Percentiles rank a stretch among this genome's conserved stretches.
These are phyloP conservation scores for Bugulina stolonifera DNA, from an alignment of 2,888 invertebrate genomes.

Conservation along the genomic window DNA sequence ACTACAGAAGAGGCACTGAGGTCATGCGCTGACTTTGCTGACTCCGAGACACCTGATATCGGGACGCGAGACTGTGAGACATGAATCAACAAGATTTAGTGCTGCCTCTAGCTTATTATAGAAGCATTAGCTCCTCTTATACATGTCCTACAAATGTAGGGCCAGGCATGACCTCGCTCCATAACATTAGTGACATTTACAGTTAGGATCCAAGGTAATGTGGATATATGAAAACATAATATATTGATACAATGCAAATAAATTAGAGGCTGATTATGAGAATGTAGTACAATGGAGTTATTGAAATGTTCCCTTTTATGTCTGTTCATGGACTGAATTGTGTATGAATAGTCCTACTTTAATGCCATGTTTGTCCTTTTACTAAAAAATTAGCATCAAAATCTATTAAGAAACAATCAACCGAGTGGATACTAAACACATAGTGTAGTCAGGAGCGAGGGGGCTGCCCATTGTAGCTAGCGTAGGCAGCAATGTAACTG, in stretches of 20 bases:
- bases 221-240: background rate
- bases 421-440: background rate
- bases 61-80: too few species aligned
- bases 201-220: too few species aligned
- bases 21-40: too few species aligned
- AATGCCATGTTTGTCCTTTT: background rate
- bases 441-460: background rate
- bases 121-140: too few species aligned
- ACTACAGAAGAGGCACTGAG: too few species aligned
- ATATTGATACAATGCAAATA: conserved; percentile 25
- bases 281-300: background rate
- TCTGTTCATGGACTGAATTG: background rate
- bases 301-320: background rate
- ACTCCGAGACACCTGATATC: too few species aligned
- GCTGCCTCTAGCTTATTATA: too few species aligned
- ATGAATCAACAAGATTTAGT: too few species aligned
- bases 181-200: too few species aligned
- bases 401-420: background rate
- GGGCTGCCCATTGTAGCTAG: background rate
- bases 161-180: too few species aligned
- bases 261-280: background rate
- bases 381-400: background rate
- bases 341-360: background rate
- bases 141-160: too few species aligned
- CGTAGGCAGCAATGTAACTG: background rate